Percentiles rank a stretch among this genome's conserved stretches.
Conservation (phyloP, 2,888 invertebrate genomes). For the Sesia apiformis region DNA sequence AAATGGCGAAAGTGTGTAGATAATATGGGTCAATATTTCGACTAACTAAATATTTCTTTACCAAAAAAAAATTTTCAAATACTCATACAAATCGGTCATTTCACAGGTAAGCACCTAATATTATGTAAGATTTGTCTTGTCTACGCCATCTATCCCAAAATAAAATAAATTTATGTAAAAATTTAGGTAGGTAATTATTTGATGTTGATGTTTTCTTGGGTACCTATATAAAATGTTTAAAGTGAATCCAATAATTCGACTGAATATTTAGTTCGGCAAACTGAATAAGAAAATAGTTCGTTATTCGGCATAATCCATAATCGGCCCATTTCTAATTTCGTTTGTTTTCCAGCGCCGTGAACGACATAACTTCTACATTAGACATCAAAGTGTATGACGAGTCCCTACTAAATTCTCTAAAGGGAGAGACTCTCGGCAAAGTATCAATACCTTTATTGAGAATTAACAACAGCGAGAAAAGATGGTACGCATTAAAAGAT, state of each 20-base stretch:
- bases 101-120: too few species aligned
- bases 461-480: constrained; percentile 51
- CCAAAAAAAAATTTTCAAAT: not conserved
- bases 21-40: not conserved
- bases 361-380: constrained; percentile 56
- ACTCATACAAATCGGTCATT: too few species aligned
- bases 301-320: too few species aligned
- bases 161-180: too few species aligned
- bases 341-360: constrained; percentile 38
- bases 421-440: constrained; percentile 50
- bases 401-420: constrained; percentile 40
- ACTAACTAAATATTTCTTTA: not conserved
- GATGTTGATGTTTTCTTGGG: too few species aligned
- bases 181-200: too few species aligned
- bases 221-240: too few species aligned
- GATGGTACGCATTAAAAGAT: constrained; percentile 59
- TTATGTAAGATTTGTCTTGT: not conserved
- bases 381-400: constrained; percentile 56
- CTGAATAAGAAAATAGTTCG: too few species aligned
- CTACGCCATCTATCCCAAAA: not conserved
- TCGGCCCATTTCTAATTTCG: too few species aligned
- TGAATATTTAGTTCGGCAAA: too few species aligned
- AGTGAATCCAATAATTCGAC: too few species aligned
- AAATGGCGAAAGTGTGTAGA: not conserved
- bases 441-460: constrained; percentile 54